Percentiles rank a stretch among this genome's conserved stretches.
Evolutionary conservation across 1,140 invertebrate species (phyloP).

Genomic region (Galleria mellonella): DNA sequence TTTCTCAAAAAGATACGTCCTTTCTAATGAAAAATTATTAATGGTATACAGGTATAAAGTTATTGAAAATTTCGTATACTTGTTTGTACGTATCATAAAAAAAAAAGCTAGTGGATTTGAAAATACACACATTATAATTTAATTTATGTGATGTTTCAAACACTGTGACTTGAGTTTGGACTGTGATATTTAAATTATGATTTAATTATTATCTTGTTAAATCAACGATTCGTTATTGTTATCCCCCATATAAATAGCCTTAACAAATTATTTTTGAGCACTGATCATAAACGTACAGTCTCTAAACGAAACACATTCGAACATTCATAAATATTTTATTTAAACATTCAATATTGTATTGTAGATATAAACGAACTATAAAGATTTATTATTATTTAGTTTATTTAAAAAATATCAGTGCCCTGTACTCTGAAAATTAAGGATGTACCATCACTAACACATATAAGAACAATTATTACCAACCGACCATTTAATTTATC

Average conservation of each 20-base stretch:
- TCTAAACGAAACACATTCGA: slow-evolving; percentile 5
- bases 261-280: slow-evolving; percentile 46
- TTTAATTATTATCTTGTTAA: slow-evolving; percentile 23
- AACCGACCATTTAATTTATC: slow-evolving; percentile 31
- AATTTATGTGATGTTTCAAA: slow-evolving; percentile 36
- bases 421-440: slow-evolving; percentile 4
- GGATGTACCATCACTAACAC: slow-evolving; percentile 1
- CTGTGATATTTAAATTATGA: slow-evolving; percentile 28
- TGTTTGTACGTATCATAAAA: no score
- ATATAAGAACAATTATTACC: slow-evolving; percentile 28
- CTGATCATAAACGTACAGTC: slow-evolving; percentile 18
- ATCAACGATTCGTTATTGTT: slow-evolving; percentile 29
- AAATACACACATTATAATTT: slow-evolving; percentile 34
- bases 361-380: slow-evolving; percentile 4
- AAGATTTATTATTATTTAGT: slow-evolving; percentile 3
- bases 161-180: slow-evolving; percentile 32
- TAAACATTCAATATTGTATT: slow-evolving; percentile 3
- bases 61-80: no score
- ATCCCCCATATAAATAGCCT: slow-evolving; percentile 23
- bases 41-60: no score
- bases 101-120: slow-evolving; percentile 29
- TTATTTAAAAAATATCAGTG: slow-evolving; percentile 9
- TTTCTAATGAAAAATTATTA: no score
- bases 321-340: slow-evolving; percentile 1
- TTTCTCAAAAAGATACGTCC: no score